Conservation (phyloP, 1,140 invertebrate genomes). For the Penaeus vannamei region DNA sequence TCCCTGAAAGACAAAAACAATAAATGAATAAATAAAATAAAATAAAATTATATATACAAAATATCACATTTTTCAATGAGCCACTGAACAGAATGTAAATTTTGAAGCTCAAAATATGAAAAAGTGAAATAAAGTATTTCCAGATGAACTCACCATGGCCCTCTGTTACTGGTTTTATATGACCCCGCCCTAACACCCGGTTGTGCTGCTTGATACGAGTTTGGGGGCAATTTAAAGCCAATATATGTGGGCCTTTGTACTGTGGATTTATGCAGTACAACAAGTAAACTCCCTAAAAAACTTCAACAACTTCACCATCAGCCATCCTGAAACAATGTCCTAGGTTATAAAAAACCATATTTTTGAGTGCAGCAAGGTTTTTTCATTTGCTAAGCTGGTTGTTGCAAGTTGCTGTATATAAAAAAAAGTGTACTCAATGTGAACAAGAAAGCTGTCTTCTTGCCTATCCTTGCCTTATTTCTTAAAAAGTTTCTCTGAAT, state of each 20-base stretch:
- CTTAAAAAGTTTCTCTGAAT: no score
- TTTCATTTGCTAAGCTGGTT: no score
- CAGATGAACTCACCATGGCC: conserved; percentile 84
- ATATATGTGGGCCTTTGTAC: conserved; percentile 91
- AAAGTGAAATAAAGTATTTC: background rate
- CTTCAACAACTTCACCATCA: conserved; percentile 76
- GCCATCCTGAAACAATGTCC: conserved; percentile 34
- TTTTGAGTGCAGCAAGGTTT: no score
- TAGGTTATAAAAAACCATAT: background rate
- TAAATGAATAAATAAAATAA: background rate
- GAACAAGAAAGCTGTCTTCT: no score
- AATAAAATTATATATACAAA: background rate
- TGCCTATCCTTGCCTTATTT: no score
- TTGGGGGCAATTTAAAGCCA: conserved; percentile 95
- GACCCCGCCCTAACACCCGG: conserved; percentile 90
- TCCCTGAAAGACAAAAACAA: conserved; percentile 78
- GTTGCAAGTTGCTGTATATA: no score
- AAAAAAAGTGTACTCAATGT: no score
- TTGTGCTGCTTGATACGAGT: conserved; percentile 93
- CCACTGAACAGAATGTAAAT: no score
- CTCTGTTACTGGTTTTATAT: conserved; percentile 86
- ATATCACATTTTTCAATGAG: background rate
- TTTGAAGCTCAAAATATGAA: no score
- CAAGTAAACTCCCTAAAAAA: conserved; percentile 94
- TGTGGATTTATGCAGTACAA: conserved; percentile 85